A percentile compares a stretch with the other conserved stretches of the same genome.
Evolutionary conservation across 30 jellyfish, hydroid and myxozoan genomes (phyloP).

Genomic region (Phacellophora camtschatica): DNA sequence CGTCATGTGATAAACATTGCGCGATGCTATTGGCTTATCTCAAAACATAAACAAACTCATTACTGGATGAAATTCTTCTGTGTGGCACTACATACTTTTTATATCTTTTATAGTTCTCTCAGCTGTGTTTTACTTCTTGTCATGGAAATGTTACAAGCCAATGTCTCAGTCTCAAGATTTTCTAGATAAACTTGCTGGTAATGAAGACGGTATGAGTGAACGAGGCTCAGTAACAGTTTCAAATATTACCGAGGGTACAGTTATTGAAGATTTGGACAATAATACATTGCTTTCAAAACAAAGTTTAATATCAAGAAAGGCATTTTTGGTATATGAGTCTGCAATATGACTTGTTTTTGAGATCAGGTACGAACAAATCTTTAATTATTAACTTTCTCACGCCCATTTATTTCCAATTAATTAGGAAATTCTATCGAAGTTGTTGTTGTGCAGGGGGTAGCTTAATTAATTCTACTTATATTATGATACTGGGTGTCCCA

Average conservation of each 20-base stretch:
- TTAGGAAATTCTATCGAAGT: no score
- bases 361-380: no score
- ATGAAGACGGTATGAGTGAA: slow-evolving; percentile 4
- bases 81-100: neutral
- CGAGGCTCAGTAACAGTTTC: slow-evolving; percentile 48
- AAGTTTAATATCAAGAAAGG: neutral
- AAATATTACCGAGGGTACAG: slow-evolving; percentile 56
- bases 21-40: no score
- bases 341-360: slow-evolving; percentile 24
- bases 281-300: neutral
- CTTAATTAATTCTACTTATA: no score
- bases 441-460: no score
- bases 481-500: no score
- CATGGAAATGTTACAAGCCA: slow-evolving; percentile 88
- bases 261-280: slow-evolving; percentile 52
- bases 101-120: slow-evolving; percentile 63
- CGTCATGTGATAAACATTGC: no score
- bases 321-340: slow-evolving; percentile 48
- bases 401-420: no score
- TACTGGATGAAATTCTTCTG: no score
- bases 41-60: no score
- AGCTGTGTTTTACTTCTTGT: slow-evolving; percentile 80
- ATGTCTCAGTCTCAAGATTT: slow-evolving; percentile 1
- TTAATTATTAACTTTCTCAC: no score
- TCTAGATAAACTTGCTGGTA: slow-evolving; percentile 2